Conservation (phyloP, 2,888 invertebrate genomes). For the Drosophila fulvimacula region DNA sequence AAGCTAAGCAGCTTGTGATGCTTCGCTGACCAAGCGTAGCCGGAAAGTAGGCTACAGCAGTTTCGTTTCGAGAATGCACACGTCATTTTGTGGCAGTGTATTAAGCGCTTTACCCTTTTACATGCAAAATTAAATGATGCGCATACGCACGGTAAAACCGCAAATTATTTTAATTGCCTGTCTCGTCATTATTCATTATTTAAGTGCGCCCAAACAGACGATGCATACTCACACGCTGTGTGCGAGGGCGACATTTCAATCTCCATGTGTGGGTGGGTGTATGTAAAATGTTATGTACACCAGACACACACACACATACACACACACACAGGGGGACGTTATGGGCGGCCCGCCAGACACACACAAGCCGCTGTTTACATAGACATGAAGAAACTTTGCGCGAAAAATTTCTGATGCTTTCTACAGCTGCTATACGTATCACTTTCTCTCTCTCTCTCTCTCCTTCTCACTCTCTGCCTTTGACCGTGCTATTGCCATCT, state of each 20-base stretch:
- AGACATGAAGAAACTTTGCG: constrained; percentile 76
- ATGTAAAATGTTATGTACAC: constrained; percentile 31
- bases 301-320: constrained; percentile 18
- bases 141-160: constrained; percentile 83
- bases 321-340: constrained; percentile 2
- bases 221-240: constrained; percentile 40
- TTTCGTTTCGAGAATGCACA: constrained; percentile 6
- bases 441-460: neutral
- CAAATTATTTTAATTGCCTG: constrained; percentile 84
- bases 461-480: neutral
- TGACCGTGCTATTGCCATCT: constrained; percentile 7
- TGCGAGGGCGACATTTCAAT: constrained; percentile 5
- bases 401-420: constrained; percentile 65
- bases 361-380: constrained; percentile 79
- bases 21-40: constrained; percentile 22
- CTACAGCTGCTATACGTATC: constrained; percentile 42
- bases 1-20: constrained; percentile 36
- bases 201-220: constrained; percentile 76
- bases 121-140: constrained; percentile 83
- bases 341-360: constrained; percentile 54
- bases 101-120: constrained; percentile 79
- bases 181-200: constrained; percentile 84
- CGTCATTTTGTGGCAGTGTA: constrained; percentile 60
- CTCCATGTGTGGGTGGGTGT: constrained; percentile 2
- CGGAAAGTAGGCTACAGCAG: constrained; percentile 36